Evolutionary conservation across 2,113 vertebrate genomes (phyloP), one percentile per base, ranked within the genome.

Genomic region (Herpetotheres cachinnans): DNA sequence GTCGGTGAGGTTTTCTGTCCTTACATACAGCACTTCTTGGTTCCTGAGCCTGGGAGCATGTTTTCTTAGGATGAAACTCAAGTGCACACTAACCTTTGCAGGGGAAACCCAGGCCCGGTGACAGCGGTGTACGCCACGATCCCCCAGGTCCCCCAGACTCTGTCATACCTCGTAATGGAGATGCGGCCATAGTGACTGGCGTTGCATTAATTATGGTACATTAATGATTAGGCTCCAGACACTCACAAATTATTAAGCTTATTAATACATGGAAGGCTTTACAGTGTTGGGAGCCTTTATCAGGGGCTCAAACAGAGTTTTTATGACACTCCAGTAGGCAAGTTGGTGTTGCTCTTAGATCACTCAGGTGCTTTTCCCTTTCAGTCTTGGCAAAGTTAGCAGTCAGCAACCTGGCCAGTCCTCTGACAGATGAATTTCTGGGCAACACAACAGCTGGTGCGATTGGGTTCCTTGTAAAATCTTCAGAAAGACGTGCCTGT

Each of bases 121-220:
- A 58, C 32, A 78, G 63, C 8, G 16, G 42, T 14, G 42, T 7
- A 21, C 10, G 24, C 18, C 47, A 29, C 0, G 0, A 38, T 46
- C 27, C 36, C 67, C 4, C 32, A 38, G 34, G 16, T 72, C 13
- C 7, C 3, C 16, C 16, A 12, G 26, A 44, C 24, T 78, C 42
- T 13, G 10, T 22, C 40, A 25, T 20, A 16, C 6, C 0, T 78
- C 32, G 50, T 83, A 63, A 49, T 0, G 5, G 38, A 40, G 52
- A 21, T 54, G 56, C 34, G 89, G 19, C 65, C 30, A 38, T 4
- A 76, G 62, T 21, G 34, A 69, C 40, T 15, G 6, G 22, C 12
- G 36, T 85, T 85, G 46, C 55, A 24, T 82, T 91, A 66, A 54
- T 72, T 89, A 38, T 7, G 22, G 20, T 49, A 9, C 5, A 4